Evolutionary conservation across 2,888 invertebrate species (phyloP), one percentile per base, ranked within the genome.

Genomic region (Cylloceria caligata): DNA sequence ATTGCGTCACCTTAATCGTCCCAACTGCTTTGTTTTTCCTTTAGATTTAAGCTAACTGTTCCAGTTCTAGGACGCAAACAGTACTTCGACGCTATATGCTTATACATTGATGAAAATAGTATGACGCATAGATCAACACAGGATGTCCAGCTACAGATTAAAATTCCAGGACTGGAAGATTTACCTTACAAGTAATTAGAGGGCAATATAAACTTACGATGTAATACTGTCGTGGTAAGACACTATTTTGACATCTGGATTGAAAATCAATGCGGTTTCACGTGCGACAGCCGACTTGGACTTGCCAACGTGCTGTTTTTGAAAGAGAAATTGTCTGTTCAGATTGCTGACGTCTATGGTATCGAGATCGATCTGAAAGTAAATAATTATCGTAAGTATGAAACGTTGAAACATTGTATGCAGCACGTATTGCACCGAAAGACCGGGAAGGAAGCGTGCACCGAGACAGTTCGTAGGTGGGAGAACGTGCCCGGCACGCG

Each of bases 301-400:
- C 93, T 98, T 98, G 1, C 99, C 99, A 82, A 99, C 99, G 94
- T 99, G 99, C 91, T 98, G 97, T 90, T 98, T 98, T 91, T 98
- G 97, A 91, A 99, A 99, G n/a, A 99, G 93, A 93, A 99, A 99
- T 93, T 99, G 99, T 47, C 99, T 95, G 93, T 99, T 99, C 86
- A 99, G 94, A 93, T 99, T 99, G 94, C 99, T 99, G 78, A 99
- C 97, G 94, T 99, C 99, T 92, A 99, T 99, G 0, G 99, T 99
- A 92, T 99, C 99, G 92, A 99, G 95, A 94, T 99, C 99, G 93
- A 99, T 98, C 99, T 99, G 94, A 86, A 96, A 95, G 84, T 19
- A 6, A 52, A 65, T 45, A 55, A 16, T 64, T 2, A 52, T 52
- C 47, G 5, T 52, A 13, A n/a, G n/a, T n/a, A n/a, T 1, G 27